Evolutionary conservation across 2,113 vertebrate genomes (phyloP).

Genomic region (Sander lucioperca): DNA sequence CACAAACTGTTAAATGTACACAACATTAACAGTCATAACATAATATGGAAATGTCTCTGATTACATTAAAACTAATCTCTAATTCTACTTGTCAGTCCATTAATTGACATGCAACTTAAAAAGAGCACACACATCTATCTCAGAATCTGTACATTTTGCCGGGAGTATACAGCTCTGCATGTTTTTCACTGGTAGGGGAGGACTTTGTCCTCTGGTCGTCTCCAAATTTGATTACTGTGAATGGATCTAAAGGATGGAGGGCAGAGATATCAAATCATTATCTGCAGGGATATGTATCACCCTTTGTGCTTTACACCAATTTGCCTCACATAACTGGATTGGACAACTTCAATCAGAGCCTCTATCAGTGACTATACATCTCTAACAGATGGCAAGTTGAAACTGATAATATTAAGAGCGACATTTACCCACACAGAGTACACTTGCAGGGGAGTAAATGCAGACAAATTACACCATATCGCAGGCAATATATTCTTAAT

Average conservation of each 20-base stretch:
- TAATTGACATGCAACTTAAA: slow-evolving; percentile 26
- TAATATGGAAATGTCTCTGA: background rate
- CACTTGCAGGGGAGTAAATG: slow-evolving; percentile 37
- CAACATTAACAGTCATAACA: background rate
- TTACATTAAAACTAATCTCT: slow-evolving; percentile 15
- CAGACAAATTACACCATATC: slow-evolving; percentile 36
- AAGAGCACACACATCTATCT: slow-evolving; percentile 20
- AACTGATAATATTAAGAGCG: slow-evolving; percentile 33
- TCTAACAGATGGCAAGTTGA: slow-evolving; percentile 30
- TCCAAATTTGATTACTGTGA: slow-evolving; percentile 46
- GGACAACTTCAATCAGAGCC: slow-evolving; percentile 47
- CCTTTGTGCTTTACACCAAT: slow-evolving; percentile 52
- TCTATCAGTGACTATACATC: slow-evolving; percentile 32
- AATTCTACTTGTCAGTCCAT: slow-evolving; percentile 13
- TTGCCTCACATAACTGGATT: slow-evolving; percentile 48
- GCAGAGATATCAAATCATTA: slow-evolving; percentile 45
- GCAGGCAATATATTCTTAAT: slow-evolving; percentile 32
- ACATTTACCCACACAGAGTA: slow-evolving; percentile 17
- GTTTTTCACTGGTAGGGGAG: background rate
- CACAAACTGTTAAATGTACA: slow-evolving; percentile 18
- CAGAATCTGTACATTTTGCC: background rate
- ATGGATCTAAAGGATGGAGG: slow-evolving; percentile 40
- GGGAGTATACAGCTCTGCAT: background rate
- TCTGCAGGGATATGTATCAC: slow-evolving; percentile 28
- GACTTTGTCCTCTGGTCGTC: slow-evolving; percentile 40